Evolutionary conservation across 2,113 vertebrate genomes (phyloP).

Genomic region (Atractosteus spatula): DNA sequence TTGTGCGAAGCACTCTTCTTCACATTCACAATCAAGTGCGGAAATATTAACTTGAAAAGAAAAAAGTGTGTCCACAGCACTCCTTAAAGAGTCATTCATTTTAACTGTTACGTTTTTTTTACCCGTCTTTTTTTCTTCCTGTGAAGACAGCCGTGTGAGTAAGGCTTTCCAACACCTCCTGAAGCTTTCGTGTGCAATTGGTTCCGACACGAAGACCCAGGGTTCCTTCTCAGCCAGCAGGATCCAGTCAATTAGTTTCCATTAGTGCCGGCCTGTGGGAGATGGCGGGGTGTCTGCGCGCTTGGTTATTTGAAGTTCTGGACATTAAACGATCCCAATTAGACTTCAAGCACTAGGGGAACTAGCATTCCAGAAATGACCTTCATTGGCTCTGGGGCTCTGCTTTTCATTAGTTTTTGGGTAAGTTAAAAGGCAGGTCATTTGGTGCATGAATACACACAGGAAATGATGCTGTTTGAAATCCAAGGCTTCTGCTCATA

Average conservation of each 20-base stretch:
- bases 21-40: conserved; percentile 30
- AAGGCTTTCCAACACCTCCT: neutral
- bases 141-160: neutral
- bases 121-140: neutral
- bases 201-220: conserved; percentile 6
- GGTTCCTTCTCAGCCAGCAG: conserved; percentile 20
- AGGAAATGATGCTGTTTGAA: neutral
- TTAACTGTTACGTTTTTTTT: neutral
- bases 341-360: conserved; percentile 16
- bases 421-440: conserved; percentile 2
- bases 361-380: conserved; percentile 11
- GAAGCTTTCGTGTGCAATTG: conserved; percentile 5
- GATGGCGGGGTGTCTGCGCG: neutral
- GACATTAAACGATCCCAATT: conserved; percentile 25
- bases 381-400: conserved; percentile 4
- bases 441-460: neutral
- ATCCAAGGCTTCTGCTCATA: conserved; percentile 9
- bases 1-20: neutral
- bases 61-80: neutral
- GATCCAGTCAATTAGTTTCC: conserved; percentile 9
- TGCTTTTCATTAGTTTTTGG: conserved; percentile 9
- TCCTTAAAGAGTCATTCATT: neutral
- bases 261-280: neutral
- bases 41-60: conserved; percentile 22
- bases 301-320: conserved; percentile 14